Conservation (phyloP, 2,797 vertebrate species). For the Ctenopoma kingsleyae region DNA sequence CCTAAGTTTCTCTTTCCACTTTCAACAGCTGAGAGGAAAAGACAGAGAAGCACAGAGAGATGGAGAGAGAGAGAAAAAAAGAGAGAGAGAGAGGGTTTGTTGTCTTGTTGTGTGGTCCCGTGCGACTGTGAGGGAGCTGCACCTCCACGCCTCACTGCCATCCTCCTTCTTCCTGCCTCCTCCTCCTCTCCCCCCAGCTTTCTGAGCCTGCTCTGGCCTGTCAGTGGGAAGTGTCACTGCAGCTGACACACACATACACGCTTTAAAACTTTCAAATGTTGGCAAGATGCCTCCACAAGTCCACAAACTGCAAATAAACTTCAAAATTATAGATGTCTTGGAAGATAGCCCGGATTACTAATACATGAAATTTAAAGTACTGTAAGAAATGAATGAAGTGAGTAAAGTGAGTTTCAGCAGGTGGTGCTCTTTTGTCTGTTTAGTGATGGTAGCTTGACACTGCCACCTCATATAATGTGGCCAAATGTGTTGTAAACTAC, state of each 20-base stretch:
- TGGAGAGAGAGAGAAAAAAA: neutral
- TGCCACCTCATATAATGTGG: neutral
- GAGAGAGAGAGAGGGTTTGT: conserved; percentile 63
- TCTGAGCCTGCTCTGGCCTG: conserved; percentile 75
- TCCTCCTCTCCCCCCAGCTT: conserved; percentile 29
- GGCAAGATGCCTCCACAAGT: conserved; percentile 19
- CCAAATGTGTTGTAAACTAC: neutral
- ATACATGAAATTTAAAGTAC: conserved; percentile 8
- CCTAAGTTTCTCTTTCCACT: conserved; percentile 58
- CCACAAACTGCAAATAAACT: conserved; percentile 43
- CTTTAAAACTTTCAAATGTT: conserved; percentile 32
- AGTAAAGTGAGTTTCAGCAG: conserved; percentile 44
- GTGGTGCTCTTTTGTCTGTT: conserved; percentile 55
- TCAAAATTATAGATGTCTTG: conserved; percentile 22
- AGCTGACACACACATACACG: conserved; percentile 51
- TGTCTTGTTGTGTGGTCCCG: conserved; percentile 90
- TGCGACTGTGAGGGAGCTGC: conserved; percentile 82
- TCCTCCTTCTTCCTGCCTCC: conserved; percentile 51
- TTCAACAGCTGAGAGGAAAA: conserved; percentile 49
- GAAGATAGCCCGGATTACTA: conserved; percentile 19
- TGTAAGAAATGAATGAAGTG: conserved; percentile 4
- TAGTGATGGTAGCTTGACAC: neutral
- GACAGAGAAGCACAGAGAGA: conserved; percentile 26
- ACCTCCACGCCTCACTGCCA: conserved; percentile 85
- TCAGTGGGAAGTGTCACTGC: conserved; percentile 78